These are phyloP conservation scores for Falco punctatus DNA, from an alignment of 2,113 vertebrate genomes.

Conservation along the genomic window DNA sequence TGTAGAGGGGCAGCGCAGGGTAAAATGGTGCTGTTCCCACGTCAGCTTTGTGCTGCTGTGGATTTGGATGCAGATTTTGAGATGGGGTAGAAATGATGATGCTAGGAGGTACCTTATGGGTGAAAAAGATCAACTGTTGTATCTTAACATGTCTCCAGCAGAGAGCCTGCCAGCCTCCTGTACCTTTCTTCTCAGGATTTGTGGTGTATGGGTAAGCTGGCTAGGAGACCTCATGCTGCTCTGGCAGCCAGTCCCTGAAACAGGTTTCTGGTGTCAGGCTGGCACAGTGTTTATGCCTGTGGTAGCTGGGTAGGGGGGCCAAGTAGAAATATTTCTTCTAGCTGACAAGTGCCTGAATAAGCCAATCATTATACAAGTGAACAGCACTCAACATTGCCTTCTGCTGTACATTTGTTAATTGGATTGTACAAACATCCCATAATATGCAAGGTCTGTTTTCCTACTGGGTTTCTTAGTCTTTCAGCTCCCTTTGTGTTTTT, in stretches of 20 bases:
- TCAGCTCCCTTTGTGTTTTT: background rate
- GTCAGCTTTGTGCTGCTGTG: background rate
- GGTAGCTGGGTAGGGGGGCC: background rate
- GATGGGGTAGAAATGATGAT: background rate
- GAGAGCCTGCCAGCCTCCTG: background rate
- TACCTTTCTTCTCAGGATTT: background rate
- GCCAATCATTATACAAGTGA: background rate
- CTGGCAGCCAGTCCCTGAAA: background rate
- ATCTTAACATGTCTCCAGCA: background rate
- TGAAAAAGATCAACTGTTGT: background rate
- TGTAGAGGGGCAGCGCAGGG: fast-evolving
- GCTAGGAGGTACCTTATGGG: background rate
- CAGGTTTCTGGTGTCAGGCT: background rate
- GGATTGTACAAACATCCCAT: background rate
- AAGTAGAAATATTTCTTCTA: background rate
- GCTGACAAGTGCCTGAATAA: background rate
- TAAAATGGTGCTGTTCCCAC: background rate
- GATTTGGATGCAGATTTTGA: background rate
- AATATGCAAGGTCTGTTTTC: background rate
- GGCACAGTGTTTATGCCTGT: background rate
- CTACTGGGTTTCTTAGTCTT: background rate
- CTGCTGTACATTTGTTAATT: background rate
- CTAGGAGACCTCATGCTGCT: background rate
- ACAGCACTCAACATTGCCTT: background rate
- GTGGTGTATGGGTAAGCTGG: background rate